Percentiles rank a stretch among this genome's conserved stretches.
These are phyloP conservation scores for Azorinus chamasolen DNA, from an alignment of 2,888 invertebrate species.

Conservation along the genomic window DNA sequence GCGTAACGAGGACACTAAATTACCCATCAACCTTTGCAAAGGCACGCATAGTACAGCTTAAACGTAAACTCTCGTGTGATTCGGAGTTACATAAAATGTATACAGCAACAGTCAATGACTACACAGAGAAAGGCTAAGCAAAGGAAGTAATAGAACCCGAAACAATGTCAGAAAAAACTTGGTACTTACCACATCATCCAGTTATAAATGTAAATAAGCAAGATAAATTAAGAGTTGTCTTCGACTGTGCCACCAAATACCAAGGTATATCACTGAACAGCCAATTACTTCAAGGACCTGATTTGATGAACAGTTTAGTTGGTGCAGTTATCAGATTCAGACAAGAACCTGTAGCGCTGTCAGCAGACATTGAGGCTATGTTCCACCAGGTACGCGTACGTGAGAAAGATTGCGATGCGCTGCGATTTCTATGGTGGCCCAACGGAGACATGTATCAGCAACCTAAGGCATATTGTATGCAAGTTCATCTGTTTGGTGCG, in stretches of 20 bases:
- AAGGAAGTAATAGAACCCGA: slow-evolving; percentile 17
- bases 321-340: slow-evolving; percentile 59
- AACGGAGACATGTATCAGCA: slow-evolving; percentile 26
- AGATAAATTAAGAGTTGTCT: slow-evolving; percentile 44
- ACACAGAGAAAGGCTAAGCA: slow-evolving; percentile 39
- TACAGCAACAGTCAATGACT: slow-evolving; percentile 20
- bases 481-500: slow-evolving; percentile 33
- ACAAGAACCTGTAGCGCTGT: slow-evolving; percentile 46
- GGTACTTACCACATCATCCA: slow-evolving; percentile 58
- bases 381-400: slow-evolving; percentile 55
- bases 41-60: slow-evolving; percentile 20
- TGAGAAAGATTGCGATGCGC: slow-evolving; percentile 35
- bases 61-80: slow-evolving; percentile 31
- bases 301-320: slow-evolving; percentile 60
- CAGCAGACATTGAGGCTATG: slow-evolving; percentile 59
- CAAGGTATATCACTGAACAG: slow-evolving; percentile 56
- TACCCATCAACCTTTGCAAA: slow-evolving; percentile 34
- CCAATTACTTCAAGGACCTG: slow-evolving; percentile 59
- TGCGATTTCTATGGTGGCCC: slow-evolving; percentile 63
- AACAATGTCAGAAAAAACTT: slow-evolving; percentile 9
- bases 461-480: slow-evolving; percentile 28
- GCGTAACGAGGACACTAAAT: slow-evolving; percentile 6
- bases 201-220: slow-evolving; percentile 46
- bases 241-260: slow-evolving; percentile 52
- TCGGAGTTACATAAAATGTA: slow-evolving; percentile 25